Evolutionary conservation across 2,888 invertebrate species (phyloP).

Genomic region (Argyra leucocephala): DNA sequence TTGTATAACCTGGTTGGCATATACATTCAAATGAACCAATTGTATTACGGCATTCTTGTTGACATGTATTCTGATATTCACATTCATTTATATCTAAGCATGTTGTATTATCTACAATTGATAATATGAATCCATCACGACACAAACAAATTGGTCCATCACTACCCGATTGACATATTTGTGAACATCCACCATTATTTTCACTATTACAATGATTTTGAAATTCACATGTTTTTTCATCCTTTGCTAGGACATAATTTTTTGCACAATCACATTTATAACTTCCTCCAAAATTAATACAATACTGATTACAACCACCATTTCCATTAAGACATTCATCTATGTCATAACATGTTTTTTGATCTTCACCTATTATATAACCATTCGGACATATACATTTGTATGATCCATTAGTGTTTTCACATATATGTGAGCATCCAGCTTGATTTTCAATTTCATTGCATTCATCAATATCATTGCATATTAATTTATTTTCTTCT

Average conservation of each 20-base stretch:
- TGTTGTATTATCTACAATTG: slow-evolving; percentile 36
- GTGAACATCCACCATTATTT: slow-evolving; percentile 42
- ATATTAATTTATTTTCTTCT: slow-evolving; percentile 23
- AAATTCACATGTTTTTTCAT: slow-evolving; percentile 40
- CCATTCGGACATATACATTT: slow-evolving; percentile 47
- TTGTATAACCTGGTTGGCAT: slow-evolving; percentile 50
- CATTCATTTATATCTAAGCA: slow-evolving; percentile 50
- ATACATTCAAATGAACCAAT: slow-evolving; percentile 49
- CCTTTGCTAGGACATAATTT: slow-evolving; percentile 38
- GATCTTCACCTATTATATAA: slow-evolving; percentile 34
- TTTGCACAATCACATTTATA: slow-evolving; percentile 46
- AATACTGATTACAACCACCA: slow-evolving; percentile 47
- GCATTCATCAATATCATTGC: slow-evolving; percentile 36
- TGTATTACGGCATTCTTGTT: slow-evolving; percentile 45
- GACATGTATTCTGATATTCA: slow-evolving; percentile 41
- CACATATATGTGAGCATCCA: slow-evolving; percentile 37
- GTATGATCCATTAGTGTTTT: slow-evolving; percentile 46
- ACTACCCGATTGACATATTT: slow-evolving; percentile 38
- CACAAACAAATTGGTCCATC: slow-evolving; percentile 42
- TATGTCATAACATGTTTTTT: slow-evolving; percentile 38
- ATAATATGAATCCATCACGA: slow-evolving; percentile 39
- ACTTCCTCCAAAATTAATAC: slow-evolving; percentile 48
- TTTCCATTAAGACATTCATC: slow-evolving; percentile 36
- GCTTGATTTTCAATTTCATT: slow-evolving; percentile 30
- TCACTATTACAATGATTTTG: slow-evolving; percentile 46